A percentile compares a stretch with the other conserved stretches of the same genome.
phyloP scores from a whole-genome alignment of 1,140 invertebrate species.

The Lasaia peninsularis region DNA sequence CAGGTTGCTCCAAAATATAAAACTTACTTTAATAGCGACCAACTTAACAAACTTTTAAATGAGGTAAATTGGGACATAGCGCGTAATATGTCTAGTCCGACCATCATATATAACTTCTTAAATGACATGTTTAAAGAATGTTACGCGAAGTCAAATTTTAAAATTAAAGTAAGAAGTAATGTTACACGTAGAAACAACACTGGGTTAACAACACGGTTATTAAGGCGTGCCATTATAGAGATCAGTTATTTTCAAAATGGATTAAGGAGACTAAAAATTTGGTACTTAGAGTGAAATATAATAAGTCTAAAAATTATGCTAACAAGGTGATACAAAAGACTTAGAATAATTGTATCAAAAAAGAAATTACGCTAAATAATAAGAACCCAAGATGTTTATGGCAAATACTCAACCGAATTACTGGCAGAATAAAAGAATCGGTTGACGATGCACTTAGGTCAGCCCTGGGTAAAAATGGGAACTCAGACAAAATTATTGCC shows the following conservation, averaged over 20 bases:
- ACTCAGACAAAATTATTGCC: constrained; percentile 4
- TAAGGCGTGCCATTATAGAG: too few relatives aligned
- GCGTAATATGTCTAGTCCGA: constrained; percentile 1
- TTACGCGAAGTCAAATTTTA: not conserved
- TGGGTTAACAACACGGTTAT: too few relatives aligned
- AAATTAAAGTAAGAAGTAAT: not conserved
- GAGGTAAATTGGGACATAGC: constrained; percentile 11
- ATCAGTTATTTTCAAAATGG: too few relatives aligned
- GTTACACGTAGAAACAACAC: too few relatives aligned
- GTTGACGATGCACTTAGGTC: constrained; percentile 8
- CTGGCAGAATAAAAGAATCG: constrained; percentile 13
- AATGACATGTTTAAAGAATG: constrained; percentile 13
- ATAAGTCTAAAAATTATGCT: constrained; percentile 14
- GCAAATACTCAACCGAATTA: too few relatives aligned
- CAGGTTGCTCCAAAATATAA: constrained; percentile 17
- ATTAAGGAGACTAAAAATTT: too few relatives aligned
- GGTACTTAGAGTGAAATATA: not conserved
- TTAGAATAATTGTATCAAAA: constrained; percentile 6
- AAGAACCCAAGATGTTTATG: too few relatives aligned
- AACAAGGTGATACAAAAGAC: constrained; percentile 9
- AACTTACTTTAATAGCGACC: constrained; percentile 12
- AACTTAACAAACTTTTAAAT: constrained; percentile 9
- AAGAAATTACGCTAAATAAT: constrained; percentile 9
- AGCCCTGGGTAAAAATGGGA: constrained; percentile 2
- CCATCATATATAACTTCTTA: constrained; percentile 13